Conservation (phyloP, 2,797 vertebrate genomes). For the Molossus alvarezi region DNA sequence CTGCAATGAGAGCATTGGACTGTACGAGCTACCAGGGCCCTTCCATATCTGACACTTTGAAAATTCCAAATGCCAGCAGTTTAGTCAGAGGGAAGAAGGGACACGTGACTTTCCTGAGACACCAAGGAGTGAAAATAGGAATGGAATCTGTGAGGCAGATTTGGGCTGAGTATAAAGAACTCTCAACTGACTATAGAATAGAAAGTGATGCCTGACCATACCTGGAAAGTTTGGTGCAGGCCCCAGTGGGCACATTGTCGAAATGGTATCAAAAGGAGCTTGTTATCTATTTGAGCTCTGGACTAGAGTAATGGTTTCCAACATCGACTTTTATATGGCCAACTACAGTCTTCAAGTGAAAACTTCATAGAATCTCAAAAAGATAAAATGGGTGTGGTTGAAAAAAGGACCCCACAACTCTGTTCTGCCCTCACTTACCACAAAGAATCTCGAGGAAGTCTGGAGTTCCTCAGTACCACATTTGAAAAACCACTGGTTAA, state of each 20-base stretch:
- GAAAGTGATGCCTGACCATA: constrained; percentile 15
- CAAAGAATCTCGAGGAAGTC: background rate
- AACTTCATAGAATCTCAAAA: background rate
- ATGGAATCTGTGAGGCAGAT: constrained; percentile 18
- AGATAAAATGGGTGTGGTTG: constrained; percentile 35
- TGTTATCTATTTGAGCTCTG: background rate
- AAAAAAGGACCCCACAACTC: background rate
- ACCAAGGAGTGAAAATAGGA: constrained; percentile 6
- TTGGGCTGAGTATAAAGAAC: constrained; percentile 38
- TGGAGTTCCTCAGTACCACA: background rate
- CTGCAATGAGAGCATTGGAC: background rate
- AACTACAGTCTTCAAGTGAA: constrained; percentile 52
- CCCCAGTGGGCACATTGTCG: background rate
- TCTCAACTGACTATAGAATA: constrained; percentile 11
- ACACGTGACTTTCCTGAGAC: background rate
- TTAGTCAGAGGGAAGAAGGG: constrained; percentile 10
- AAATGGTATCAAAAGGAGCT: constrained; percentile 20
- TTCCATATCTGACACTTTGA: background rate
- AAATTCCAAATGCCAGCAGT: constrained; percentile 37
- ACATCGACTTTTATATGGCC: background rate
- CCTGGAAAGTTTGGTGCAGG: constrained; percentile 35
- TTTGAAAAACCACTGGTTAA: constrained; percentile 50
- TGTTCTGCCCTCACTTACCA: background rate
- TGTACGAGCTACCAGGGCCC: background rate
- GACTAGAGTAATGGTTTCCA: background rate